Conservation (phyloP, 2,888 invertebrate genomes). For the Melikaiella ostensackeni region DNA sequence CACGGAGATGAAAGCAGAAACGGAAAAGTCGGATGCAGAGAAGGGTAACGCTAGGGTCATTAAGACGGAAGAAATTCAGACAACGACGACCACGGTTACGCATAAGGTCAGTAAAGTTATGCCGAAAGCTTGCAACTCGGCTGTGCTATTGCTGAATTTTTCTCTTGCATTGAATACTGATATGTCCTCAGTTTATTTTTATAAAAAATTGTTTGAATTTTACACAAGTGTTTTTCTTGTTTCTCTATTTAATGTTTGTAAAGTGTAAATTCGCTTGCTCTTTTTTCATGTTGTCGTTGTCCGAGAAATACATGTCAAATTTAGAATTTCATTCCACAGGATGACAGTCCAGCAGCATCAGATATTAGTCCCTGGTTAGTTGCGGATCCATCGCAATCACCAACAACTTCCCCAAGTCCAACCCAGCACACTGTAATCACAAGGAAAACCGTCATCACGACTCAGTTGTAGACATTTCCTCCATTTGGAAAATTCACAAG, state of each 20-base stretch:
- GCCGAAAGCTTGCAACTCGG: slow-evolving; percentile 54
- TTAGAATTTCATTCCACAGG: slow-evolving; percentile 76
- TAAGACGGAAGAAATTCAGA: slow-evolving; percentile 72
- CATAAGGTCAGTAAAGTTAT: slow-evolving; percentile 68
- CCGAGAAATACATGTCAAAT: slow-evolving; percentile 19
- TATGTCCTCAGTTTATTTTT: neutral
- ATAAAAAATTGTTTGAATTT: slow-evolving; percentile 2
- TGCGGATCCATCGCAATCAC: slow-evolving; percentile 80
- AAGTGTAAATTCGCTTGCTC: slow-evolving; percentile 44
- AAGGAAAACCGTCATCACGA: slow-evolving; percentile 92
- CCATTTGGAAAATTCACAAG: neutral
- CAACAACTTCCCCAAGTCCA: slow-evolving; percentile 81
- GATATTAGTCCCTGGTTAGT: slow-evolving; percentile 87
- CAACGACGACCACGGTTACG: slow-evolving; percentile 69
- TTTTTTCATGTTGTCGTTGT: slow-evolving; percentile 34
- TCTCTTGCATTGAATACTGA: neutral
- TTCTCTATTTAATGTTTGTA: slow-evolving; percentile 32
- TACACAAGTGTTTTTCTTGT: slow-evolving; percentile 30
- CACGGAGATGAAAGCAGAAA: slow-evolving; percentile 35
- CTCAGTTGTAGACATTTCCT: slow-evolving; percentile 82
- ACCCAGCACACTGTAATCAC: slow-evolving; percentile 85
- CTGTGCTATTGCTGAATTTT: slow-evolving; percentile 42
- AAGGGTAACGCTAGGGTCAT: slow-evolving; percentile 67
- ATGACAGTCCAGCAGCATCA: slow-evolving; percentile 77
- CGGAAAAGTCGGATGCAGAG: slow-evolving; percentile 61